Evolutionary conservation across 2,888 invertebrate species (phyloP).

Genomic region (Poecilus cupreus): DNA sequence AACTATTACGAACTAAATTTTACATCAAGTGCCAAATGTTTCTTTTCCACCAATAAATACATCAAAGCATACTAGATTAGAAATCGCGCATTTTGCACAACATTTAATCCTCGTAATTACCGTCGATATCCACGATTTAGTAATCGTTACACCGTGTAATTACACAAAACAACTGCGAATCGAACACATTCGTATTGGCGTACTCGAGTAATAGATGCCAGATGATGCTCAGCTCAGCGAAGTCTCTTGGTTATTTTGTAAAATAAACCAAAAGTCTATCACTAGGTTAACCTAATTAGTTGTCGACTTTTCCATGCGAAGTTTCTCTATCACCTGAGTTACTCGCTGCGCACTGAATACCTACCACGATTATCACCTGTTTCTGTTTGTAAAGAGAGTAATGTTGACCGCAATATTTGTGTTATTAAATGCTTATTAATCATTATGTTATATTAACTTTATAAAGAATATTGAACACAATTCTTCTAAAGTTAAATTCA

Average conservation of each 20-base stretch:
- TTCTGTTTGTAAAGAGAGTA: neutral
- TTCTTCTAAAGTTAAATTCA: no score
- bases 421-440: no score
- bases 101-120: slow-evolving; percentile 1
- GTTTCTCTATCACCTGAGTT: neutral
- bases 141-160: slow-evolving; percentile 32
- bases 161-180: slow-evolving; percentile 25
- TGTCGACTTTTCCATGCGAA: neutral
- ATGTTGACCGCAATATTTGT: neutral
- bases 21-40: slow-evolving; percentile 2
- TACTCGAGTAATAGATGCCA: neutral
- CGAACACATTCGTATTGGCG: neutral
- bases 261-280: slow-evolving; percentile 13
- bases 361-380: neutral
- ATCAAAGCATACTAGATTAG: neutral
- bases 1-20: neutral
- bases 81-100: slow-evolving; percentile 27
- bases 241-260: neutral
- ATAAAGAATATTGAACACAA: no score
- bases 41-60: slow-evolving; percentile 8
- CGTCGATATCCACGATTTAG: slow-evolving; percentile 29
- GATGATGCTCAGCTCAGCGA: neutral
- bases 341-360: no score
- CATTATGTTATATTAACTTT: neutral
- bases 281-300: slow-evolving; percentile 18